Base-by-base conservation (phyloP, 1,140 invertebrate genomes). In the Oedothorax gibbosus region DNA sequence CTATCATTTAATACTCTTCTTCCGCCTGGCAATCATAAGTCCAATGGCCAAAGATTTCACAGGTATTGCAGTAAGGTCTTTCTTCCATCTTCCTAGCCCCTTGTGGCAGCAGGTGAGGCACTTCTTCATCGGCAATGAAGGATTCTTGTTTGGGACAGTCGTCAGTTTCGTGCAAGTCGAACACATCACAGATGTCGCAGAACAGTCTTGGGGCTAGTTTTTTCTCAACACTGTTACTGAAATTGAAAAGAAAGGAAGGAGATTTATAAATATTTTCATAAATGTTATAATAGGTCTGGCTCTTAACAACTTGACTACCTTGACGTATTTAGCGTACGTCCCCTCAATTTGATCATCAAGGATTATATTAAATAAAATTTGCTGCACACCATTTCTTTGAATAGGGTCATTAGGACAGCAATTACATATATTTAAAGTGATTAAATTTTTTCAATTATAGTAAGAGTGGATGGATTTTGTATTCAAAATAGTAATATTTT, bases 111-210 rank as follows among this genome's bases (percentile, higher is more conserved):
- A 89, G 78, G 62, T 91, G 88, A 8, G 91, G 87, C 68, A 90
- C 90, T 56, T 91, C 89, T 15, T 89, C 89, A 7, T 92, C 91
- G 62, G 90, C 89, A 51, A 90, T 89, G 76, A 93, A 93, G 80
- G 92, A 93, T 10, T 93, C 93, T 91, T 99, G 97, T 18, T 93
- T 91, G 18, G 97, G 97, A 91, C 98, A 99, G 90, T 99, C 98
- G 90, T 98, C 97, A 0, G 98, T 99, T 89, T 99, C 97, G 89
- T 99, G 98, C 79, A 94, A 91, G 91, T 99, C 98, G 92, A 99
- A 99, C 89, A 94, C 92, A 91, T 99, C 98, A 91, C 98, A 99
- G 88, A 99, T 99, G 92, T 99, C 98, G 92, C 98, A 99, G 91
- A 96, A 99, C 87, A 97, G 90, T 65, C 98, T 93, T 49, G 95